A percentile compares a stretch with the other conserved stretches of the same genome.
Conservation (phyloP, 2,888 invertebrate genomes). For the Eupithecia insigniata region DNA sequence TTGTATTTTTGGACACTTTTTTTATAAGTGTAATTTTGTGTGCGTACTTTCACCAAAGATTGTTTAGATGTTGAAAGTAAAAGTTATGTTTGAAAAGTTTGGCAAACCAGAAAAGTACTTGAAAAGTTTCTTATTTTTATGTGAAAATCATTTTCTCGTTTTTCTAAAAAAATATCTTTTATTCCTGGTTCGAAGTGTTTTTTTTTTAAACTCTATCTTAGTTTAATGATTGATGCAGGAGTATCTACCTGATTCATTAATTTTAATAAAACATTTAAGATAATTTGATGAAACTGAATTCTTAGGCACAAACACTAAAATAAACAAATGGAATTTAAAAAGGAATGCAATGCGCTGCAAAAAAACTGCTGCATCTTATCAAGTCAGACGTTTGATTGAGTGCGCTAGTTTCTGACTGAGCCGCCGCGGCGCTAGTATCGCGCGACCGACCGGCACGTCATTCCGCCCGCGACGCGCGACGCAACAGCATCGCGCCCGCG, state of each 20-base stretch:
- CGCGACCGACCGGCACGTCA: slow-evolving; percentile 70
- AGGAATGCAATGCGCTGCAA: slow-evolving; percentile 55
- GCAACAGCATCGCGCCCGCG: slow-evolving; percentile 65
- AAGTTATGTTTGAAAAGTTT: not conserved
- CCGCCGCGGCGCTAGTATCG: slow-evolving; percentile 65
- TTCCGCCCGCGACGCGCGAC: slow-evolving; percentile 81
- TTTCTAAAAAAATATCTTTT: too few relatives aligned
- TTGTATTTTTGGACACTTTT: slow-evolving; percentile 18
- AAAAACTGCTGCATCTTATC: slow-evolving; percentile 62
- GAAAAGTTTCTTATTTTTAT: not conserved
- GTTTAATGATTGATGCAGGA: not conserved
- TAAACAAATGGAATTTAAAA: slow-evolving; percentile 31
- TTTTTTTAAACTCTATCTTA: not conserved
- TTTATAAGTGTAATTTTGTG: not conserved
- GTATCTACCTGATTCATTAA: not conserved
- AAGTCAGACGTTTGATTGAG: slow-evolving; percentile 70
- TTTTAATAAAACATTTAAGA: not conserved
- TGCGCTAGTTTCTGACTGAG: slow-evolving; percentile 52
- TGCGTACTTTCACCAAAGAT: not conserved
- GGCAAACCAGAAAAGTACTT: not conserved
- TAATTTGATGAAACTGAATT: not conserved
- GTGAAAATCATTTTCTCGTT: not conserved
- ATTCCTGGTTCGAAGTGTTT: too few relatives aligned
- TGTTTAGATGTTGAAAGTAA: not conserved
- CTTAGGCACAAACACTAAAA: not conserved